These are phyloP conservation scores for Ficedula albicollis DNA, from an alignment of 2,797 vertebrate species.

Conservation along the genomic window DNA sequence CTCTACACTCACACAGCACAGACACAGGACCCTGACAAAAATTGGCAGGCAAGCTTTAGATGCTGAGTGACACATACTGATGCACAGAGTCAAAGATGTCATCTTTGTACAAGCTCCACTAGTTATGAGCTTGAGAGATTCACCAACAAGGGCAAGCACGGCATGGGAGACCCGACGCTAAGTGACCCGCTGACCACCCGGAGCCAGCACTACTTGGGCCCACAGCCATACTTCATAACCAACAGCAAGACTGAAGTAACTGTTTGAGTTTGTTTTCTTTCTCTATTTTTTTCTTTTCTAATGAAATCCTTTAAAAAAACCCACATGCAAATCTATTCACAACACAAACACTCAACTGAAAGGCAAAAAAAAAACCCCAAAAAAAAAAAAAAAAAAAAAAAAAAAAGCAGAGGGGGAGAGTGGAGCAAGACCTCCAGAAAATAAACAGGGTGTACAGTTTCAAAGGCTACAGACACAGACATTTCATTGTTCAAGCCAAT, in stretches of 20 bases:
- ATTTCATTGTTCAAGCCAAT: slow-evolving; percentile 99
- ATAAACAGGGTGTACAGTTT: slow-evolving; percentile 98
- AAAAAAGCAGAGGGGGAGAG: not conserved
- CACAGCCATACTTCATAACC: slow-evolving; percentile 98
- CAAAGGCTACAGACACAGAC: slow-evolving; percentile 96
- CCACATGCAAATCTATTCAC: slow-evolving; percentile 21
- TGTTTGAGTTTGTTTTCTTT: slow-evolving; percentile 81
- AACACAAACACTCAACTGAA: slow-evolving; percentile 65
- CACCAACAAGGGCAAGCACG: slow-evolving; percentile 85
- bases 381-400: not conserved
- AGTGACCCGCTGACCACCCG: slow-evolving; percentile 88
- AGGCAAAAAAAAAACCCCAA: not conserved
- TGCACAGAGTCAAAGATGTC: slow-evolving; percentile 81
- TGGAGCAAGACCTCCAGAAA: slow-evolving; percentile 87
- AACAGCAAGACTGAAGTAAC: slow-evolving; percentile 99
- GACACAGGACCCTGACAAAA: slow-evolving; percentile 71
- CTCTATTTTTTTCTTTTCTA: not conserved
- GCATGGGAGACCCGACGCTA: slow-evolving; percentile 82
- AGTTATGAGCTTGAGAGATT: slow-evolving; percentile 77
- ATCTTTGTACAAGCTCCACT: slow-evolving; percentile 79
- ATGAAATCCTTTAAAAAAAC: slow-evolving; percentile 47
- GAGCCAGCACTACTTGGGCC: slow-evolving; percentile 91
- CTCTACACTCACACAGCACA: slow-evolving; percentile 26
- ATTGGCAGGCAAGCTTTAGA: slow-evolving; percentile 72
- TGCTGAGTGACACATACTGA: slow-evolving; percentile 81